phyloP scores from a whole-genome alignment of 64 coral and sea anemone genomes.

The Actinia tenebrosa region DNA sequence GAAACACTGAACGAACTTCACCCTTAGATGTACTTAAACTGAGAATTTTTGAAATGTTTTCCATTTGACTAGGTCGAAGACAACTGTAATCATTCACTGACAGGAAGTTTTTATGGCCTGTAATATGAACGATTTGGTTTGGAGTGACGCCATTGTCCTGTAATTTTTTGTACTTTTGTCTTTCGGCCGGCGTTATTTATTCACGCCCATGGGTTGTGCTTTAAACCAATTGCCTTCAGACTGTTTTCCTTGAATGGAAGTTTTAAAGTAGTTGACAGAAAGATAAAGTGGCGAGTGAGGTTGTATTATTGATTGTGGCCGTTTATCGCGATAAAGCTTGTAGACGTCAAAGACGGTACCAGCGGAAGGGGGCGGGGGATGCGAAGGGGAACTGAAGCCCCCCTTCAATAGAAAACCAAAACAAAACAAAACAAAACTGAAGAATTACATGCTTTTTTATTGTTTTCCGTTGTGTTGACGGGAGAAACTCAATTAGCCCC shows the following conservation, averaged over 20 bases:
- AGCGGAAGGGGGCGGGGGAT: no score
- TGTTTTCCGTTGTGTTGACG: no score
- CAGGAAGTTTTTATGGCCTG: background rate
- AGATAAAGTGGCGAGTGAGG: constrained; percentile 13
- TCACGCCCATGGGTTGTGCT: background rate
- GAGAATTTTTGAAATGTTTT: no score
- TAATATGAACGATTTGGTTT: constrained; percentile 16
- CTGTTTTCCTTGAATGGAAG: background rate
- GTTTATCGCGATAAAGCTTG: background rate
- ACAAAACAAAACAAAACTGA: no score
- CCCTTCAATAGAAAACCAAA: no score
- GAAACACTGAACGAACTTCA: no score
- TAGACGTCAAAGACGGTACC: background rate
- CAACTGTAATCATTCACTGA: no score
- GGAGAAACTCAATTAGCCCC: no score
- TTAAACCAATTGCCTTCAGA: constrained; percentile 16
- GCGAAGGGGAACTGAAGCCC: no score
- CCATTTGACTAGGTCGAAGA: no score
- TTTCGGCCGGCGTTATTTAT: constrained; percentile 5
- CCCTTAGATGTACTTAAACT: no score
- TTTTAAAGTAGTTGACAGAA: constrained; percentile 18
- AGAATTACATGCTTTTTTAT: no score
- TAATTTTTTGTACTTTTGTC: constrained; percentile 22
- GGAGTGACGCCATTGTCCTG: background rate
- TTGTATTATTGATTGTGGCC: constrained; percentile 14